These are phyloP conservation scores for Watsonalla cultraria DNA, from an alignment of 2,888 invertebrate genomes.

Conservation along the genomic window DNA sequence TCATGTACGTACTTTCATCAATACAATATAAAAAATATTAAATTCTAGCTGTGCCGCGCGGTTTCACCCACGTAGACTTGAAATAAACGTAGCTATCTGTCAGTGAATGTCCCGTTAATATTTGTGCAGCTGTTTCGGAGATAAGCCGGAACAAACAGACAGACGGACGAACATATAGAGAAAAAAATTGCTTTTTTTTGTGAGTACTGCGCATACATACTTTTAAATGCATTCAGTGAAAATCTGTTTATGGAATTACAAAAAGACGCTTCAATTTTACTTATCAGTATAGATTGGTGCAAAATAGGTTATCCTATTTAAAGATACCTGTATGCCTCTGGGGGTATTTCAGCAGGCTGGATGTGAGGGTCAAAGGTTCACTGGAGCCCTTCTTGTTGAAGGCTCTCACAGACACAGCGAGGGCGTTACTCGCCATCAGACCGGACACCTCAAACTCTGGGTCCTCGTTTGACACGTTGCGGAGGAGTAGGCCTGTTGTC, in stretches of 20 bases:
- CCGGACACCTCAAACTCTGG: constrained; percentile 80
- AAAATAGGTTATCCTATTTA: neutral
- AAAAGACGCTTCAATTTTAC: neutral
- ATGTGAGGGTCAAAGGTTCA: constrained; percentile 77
- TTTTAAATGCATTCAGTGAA: neutral
- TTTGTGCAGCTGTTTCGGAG: too few species aligned
- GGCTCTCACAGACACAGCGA: constrained; percentile 81
- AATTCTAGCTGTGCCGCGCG: too few species aligned
- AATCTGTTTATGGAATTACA: neutral
- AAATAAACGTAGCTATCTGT: too few species aligned
- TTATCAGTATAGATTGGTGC: neutral
- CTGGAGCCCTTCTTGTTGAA: constrained; percentile 85
- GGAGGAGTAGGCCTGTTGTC: constrained; percentile 69
- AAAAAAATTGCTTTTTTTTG: too few species aligned
- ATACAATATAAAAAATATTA: too few species aligned
- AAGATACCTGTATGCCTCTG: constrained; percentile 79
- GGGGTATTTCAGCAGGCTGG: constrained; percentile 80
- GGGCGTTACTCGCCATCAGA: constrained; percentile 77
- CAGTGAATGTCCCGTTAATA: too few species aligned
- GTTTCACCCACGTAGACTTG: too few species aligned
- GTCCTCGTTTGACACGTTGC: constrained; percentile 78
- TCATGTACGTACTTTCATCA: too few species aligned
- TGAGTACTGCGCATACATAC: too few species aligned
- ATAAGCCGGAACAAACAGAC: too few species aligned
- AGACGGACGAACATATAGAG: too few species aligned